Evolutionary conservation across 1,140 invertebrate species (phyloP), one percentile per base, ranked within the genome.

Genomic region (Laupala kohalensis): DNA sequence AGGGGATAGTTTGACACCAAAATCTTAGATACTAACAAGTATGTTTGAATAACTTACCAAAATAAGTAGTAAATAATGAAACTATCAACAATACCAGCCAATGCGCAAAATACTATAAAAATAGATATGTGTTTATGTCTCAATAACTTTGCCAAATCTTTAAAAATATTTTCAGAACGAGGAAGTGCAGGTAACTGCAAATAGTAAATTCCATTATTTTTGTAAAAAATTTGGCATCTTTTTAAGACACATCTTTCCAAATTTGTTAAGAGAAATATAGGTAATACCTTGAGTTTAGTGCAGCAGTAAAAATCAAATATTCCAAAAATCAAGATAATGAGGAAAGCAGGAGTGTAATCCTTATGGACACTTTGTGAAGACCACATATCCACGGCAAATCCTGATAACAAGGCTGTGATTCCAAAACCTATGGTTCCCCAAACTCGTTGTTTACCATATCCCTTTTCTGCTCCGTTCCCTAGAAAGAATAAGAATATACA

Each of bases 391-490:
- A 91, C 83, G 0, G 84, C 77, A 76, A 84, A 86, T 0, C 90
- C 90, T 1, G 88, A 83, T 0, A 91, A 73, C 2, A 91, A 75
- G 0, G 90, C 90, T 1, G 89, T 85, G 2, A 85, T 74, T 25
- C 89, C 89, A 76, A 91, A 93, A 23, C 90, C 90, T 30, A 88
- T 86, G 0, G 90, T 91, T 28, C 91, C 91, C 89, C 89, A 92
- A 1, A 91, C 89, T 64, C 91, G 81, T 77, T 93, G 91, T 23
- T 86, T 84, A 2, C 91, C 90, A 76, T 92, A 93, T 64, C 87
- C 85, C 76, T 86, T 86, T 71, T 89, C 80, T 6, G 84, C 81
- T 13, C 84, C 84, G 37, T 82, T 80, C 30, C 86, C 86, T 87
- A 64, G 13, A 70, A 70, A 24, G 63, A 19, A 66, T 15, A 29